Conservation (phyloP, 2,113 vertebrate species). For the Odocoileus hemionus region DNA sequence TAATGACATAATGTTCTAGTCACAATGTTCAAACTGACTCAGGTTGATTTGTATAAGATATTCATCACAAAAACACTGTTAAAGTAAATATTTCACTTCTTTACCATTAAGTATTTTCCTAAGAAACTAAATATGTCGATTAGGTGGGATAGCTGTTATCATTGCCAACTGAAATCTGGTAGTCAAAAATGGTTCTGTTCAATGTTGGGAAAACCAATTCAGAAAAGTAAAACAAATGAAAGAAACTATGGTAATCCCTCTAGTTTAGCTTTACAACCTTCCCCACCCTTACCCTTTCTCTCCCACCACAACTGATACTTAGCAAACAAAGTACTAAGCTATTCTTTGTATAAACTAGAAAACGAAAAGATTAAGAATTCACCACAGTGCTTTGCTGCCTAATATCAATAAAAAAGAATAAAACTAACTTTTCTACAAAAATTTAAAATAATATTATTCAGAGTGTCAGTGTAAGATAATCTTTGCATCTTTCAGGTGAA, state of each 20-base stretch:
- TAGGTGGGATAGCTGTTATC: background rate
- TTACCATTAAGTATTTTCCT: background rate
- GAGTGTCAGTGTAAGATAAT: background rate
- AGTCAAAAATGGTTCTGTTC: background rate
- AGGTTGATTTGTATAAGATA: constrained; percentile 7
- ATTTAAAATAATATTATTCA: background rate
- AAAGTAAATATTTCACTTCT: constrained; percentile 19
- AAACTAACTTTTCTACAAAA: background rate
- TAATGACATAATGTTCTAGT: background rate
- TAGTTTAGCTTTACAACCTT: background rate
- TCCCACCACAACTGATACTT: background rate
- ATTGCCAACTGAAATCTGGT: background rate
- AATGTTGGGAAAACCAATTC: background rate
- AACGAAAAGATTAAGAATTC: background rate
- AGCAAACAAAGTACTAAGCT: background rate
- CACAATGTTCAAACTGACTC: background rate
- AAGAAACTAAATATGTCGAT: constrained; percentile 28
- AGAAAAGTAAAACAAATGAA: background rate
- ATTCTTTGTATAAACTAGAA: background rate
- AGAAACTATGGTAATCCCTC: background rate
- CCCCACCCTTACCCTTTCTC: background rate
- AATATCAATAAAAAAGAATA: background rate
- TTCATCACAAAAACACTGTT: background rate
- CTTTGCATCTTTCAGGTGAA: background rate
- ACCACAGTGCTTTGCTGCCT: background rate